phyloP scores from a whole-genome alignment of 2,888 invertebrate genomes.

The Stramonita haemastoma region DNA sequence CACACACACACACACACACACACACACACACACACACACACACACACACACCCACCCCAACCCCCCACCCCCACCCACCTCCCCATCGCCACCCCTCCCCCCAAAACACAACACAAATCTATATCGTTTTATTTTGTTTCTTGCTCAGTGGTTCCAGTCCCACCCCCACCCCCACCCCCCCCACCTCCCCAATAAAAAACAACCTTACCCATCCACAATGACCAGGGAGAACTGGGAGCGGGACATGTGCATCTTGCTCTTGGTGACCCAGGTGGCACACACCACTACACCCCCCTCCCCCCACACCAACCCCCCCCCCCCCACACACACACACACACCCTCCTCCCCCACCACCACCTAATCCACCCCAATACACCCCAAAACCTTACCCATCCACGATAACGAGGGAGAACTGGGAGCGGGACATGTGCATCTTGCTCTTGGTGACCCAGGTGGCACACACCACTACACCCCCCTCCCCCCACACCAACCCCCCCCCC shows the following conservation, averaged over 20 bases:
- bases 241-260: conserved; percentile 79
- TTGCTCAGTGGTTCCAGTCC: too few species aligned
- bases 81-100: too few species aligned
- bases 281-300: not conserved
- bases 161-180: too few species aligned
- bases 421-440: conserved; percentile 78
- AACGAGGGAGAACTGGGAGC: conserved; percentile 79
- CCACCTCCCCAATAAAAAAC: too few species aligned
- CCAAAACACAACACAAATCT: too few species aligned
- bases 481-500: too few species aligned
- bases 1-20: too few species aligned
- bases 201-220: conserved; percentile 80
- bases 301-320: too few species aligned
- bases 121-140: too few species aligned
- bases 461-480: not conserved
- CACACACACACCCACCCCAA: conserved; percentile 67
- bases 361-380: too few species aligned
- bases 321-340: not conserved
- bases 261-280: conserved; percentile 80
- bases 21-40: too few species aligned
- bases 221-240: conserved; percentile 80
- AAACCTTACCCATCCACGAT: conserved; percentile 80
- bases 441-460: conserved; percentile 79
- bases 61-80: conserved; percentile 72
- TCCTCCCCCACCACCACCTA: too few species aligned